A percentile compares a stretch with the other conserved stretches of the same genome.
Conservation (phyloP, 2,888 invertebrate genomes). For the Carpatolechia fugitivella region DNA sequence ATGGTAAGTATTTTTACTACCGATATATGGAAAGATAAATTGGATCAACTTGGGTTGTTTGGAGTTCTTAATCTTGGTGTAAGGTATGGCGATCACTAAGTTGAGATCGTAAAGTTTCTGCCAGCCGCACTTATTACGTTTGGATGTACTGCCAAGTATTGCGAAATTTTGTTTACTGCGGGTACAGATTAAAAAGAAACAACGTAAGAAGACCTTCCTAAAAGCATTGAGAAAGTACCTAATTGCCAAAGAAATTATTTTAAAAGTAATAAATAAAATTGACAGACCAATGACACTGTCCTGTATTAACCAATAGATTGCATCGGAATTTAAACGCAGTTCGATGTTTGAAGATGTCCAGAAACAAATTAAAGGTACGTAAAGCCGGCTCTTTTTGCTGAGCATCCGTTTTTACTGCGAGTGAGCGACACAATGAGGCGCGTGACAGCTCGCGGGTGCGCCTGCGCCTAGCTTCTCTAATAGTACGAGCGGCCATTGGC, state of each 20-base stretch:
- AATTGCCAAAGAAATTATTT: too few relatives aligned
- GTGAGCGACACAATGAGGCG: conserved; percentile 55
- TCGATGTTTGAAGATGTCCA: conserved; percentile 13
- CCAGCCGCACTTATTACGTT: too few relatives aligned
- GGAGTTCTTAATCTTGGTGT: conserved; percentile 16
- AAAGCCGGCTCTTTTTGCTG: conserved; percentile 44
- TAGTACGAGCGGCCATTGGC: too few relatives aligned
- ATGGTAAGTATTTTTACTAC: conserved; percentile 32
- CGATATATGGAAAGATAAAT: conserved; percentile 30
- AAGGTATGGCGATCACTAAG: too few relatives aligned
- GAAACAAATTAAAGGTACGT: conserved; percentile 19
- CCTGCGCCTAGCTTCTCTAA: conserved; percentile 47
- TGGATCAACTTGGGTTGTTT: neutral
- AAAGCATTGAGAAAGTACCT: too few relatives aligned
- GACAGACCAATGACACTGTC: too few relatives aligned
- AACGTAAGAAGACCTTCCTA: too few relatives aligned
- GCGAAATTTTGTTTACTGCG: too few relatives aligned
- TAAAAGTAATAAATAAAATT: too few relatives aligned
- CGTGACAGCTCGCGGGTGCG: conserved; percentile 73
- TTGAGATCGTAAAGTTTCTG: too few relatives aligned
- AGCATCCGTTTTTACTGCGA: conserved; percentile 48
- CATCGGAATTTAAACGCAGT: neutral
- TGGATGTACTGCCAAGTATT: too few relatives aligned
- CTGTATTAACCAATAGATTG: neutral
- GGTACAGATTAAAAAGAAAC: too few relatives aligned